Percentiles rank a stretch among this genome's conserved stretches.
phyloP scores from a whole-genome alignment of 2,797 vertebrate species.

The Sebastolobus alascanus region DNA sequence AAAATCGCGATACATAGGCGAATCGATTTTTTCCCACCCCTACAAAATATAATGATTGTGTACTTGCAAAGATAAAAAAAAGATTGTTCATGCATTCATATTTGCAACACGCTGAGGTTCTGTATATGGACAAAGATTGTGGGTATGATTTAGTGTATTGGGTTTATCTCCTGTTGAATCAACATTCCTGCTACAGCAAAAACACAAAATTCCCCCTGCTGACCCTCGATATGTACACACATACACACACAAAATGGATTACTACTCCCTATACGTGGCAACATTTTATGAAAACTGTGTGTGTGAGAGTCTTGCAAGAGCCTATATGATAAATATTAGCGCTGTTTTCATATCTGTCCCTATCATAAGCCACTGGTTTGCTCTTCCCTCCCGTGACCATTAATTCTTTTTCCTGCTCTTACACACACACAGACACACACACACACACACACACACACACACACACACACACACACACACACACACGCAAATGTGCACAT shows the following conservation, averaged over 20 bases:
- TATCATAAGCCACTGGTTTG: conserved; percentile 22
- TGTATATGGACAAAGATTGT: neutral
- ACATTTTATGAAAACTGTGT: conserved; percentile 36
- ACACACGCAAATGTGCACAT: conserved; percentile 33
- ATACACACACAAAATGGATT: neutral
- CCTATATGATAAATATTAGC: conserved; percentile 59
- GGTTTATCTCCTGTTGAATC: conserved; percentile 13
- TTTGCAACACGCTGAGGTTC: neutral
- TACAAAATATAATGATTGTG: neutral
- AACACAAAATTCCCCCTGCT: neutral
- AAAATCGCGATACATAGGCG: too few species aligned
- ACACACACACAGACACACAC: conserved; percentile 10
- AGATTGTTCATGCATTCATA: neutral
- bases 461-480: conserved; percentile 8
- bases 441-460: conserved; percentile 3
- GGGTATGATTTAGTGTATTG: conserved; percentile 13
- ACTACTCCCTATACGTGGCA: neutral
- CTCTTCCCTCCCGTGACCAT: conserved; percentile 39
- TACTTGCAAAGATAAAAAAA: neutral
- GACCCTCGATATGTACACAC: neutral
- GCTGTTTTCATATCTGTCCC: conserved; percentile 49
- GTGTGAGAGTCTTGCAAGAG: conserved; percentile 41
- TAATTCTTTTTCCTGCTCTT: conserved; percentile 24
- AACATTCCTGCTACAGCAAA: neutral
- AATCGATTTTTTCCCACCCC: rapidly evolving